These are phyloP conservation scores for Sisyra nigra DNA, from an alignment of 2,888 invertebrate genomes.

Conservation along the genomic window DNA sequence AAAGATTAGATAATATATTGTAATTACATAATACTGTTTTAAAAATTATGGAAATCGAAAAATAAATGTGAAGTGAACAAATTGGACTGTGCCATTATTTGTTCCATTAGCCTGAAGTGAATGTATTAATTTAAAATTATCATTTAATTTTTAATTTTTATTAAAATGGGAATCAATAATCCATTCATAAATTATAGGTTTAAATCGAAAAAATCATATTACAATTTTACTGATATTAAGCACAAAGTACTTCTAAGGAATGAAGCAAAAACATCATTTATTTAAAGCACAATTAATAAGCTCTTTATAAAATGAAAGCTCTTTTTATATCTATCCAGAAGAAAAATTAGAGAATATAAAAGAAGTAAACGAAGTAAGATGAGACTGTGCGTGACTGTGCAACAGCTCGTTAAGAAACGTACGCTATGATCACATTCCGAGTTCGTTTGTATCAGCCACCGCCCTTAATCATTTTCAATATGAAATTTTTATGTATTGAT, in stretches of 20 bases:
- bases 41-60: neutral
- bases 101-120: no score
- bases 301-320: slow-evolving; percentile 6
- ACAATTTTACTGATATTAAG: no score
- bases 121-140: no score
- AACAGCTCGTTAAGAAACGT: neutral
- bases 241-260: neutral
- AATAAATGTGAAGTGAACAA: neutral
- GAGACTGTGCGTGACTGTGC: neutral
- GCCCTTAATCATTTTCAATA: slow-evolving; percentile 33
- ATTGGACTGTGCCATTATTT: no score
- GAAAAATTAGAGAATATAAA: slow-evolving; percentile 8
- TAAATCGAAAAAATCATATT: no score
- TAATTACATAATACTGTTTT: no score
- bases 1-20: no score
- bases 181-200: no score
- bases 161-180: no score
- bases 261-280: slow-evolving; percentile 4
- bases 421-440: slow-evolving; percentile 2
- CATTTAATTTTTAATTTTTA: no score
- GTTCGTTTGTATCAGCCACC: slow-evolving; percentile 18
- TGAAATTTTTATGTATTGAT: slow-evolving; percentile 34
- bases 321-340: neutral
- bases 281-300: slow-evolving; percentile 7
- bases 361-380: slow-evolving; percentile 1